Evolutionary conservation across 1,140 invertebrate species (phyloP), one percentile per base, ranked within the genome.

Genomic region (Gonatopus flavifemur): DNA sequence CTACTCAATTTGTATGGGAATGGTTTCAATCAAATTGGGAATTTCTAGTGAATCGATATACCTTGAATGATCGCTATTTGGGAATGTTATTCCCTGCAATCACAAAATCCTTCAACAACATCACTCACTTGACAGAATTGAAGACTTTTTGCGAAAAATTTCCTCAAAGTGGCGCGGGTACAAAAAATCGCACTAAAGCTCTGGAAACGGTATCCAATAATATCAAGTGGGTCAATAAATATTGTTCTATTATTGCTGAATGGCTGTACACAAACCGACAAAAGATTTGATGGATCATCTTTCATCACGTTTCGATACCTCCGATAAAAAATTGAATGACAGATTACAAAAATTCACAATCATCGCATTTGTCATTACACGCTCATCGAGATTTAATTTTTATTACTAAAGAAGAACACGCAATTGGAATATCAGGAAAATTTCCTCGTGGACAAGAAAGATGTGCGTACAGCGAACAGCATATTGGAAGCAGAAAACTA

Each of bases 151-250:
- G 94, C 64, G 67, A 67, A 2, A 83, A 86, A 58, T 87, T 94
- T 70, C 91, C 93, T 0, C 86, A 95, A 18, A 90, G 90, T 5
- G 93, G 93, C 3, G 91, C 93, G 10, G 92, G 93, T 1, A 85
- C 81, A 19, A 68, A 82, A n/a, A 84, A 85, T 0, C 78, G 93
- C 30, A 70, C 80, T 19, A 82, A 85, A 56, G 89, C 92, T 0
- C 59, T 94, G 2, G 91, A 93, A 70, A 86, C 75, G 9, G 87
- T 94, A 0, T 72, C 81, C 18, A 86, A 86, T 59, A 95, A 95
- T 65, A 93, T 95, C 3, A 84, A 84, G 40, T 95, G 93, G 93
- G 54, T 84, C 4, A 46, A 70, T 3, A 76, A 67, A 3, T 82
- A 88, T 57, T 71, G 75, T 25, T 49, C 51, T 0, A 69, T 69